These are phyloP conservation scores for Heliangelus exortis DNA, from an alignment of 2,797 vertebrate genomes.

Conservation along the genomic window DNA sequence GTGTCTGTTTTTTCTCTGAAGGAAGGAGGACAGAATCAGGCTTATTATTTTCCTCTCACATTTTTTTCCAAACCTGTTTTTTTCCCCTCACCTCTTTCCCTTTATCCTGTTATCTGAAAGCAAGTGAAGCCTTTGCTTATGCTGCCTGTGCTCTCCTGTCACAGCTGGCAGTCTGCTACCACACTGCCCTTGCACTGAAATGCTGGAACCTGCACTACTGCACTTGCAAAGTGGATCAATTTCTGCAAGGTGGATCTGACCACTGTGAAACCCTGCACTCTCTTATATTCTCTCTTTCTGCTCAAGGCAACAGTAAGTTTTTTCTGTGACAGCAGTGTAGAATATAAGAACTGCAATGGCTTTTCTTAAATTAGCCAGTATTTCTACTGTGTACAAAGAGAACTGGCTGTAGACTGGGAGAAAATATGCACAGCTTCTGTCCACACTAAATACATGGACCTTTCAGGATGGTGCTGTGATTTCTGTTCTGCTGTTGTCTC, in stretches of 20 bases:
- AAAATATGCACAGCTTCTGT: neutral
- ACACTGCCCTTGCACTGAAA: neutral
- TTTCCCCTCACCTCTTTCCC: neutral
- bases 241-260: neutral
- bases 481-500: too few relatives aligned
- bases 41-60: neutral
- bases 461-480: too few relatives aligned
- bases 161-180: neutral
- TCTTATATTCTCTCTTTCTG: neutral
- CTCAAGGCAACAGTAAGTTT: neutral
- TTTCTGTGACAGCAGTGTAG: neutral
- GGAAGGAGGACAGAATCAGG: neutral
- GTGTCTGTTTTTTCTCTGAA: neutral
- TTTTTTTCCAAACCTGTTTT: neutral
- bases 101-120: conserved; percentile 18
- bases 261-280: fast-evolving
- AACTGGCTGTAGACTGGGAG: neutral
- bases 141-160: neutral
- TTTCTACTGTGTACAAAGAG: neutral
- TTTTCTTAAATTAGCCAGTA: neutral
- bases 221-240: neutral
- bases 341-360: neutral
- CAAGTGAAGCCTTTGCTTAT: neutral
- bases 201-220: neutral
- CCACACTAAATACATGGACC: neutral